Percentiles rank a stretch among this genome's conserved stretches.
These are phyloP conservation scores for Ecdyonurus torrentis DNA, from an alignment of 2,888 invertebrate genomes.

Conservation along the genomic window DNA sequence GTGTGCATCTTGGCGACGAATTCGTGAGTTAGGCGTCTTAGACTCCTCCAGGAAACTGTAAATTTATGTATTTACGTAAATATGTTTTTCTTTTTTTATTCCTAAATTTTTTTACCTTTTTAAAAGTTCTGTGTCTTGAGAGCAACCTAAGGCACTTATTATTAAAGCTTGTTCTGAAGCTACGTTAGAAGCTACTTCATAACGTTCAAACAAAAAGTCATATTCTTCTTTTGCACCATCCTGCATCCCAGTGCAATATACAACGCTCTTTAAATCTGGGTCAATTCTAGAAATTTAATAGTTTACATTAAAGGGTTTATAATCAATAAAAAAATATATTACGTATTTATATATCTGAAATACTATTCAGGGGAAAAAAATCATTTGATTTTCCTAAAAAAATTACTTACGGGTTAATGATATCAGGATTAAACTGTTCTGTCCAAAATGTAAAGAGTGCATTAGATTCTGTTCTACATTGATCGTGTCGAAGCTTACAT, in stretches of 20 bases:
- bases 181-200: not conserved
- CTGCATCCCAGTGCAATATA: slow-evolving; percentile 27
- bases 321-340: not conserved
- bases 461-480: not conserved
- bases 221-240: slow-evolving; percentile 28
- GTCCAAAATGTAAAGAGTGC: not conserved
- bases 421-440: not conserved
- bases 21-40: slow-evolving; percentile 15
- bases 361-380: no score
- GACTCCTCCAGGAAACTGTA: not conserved
- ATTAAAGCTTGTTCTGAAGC: not conserved
- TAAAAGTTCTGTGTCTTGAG: not conserved
- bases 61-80: no score
- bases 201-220: slow-evolving; percentile 23
- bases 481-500: not conserved
- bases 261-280: slow-evolving; percentile 13
- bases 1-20: slow-evolving; percentile 30
- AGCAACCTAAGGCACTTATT: not conserved
- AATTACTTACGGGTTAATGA: not conserved
- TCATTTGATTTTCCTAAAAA: no score
- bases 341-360: no score
- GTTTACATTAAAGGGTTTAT: no score
- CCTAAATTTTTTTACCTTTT: no score
- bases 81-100: no score
- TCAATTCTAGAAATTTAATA: no score